Percentiles rank a stretch among this genome's conserved stretches.
Conservation (phyloP, 2,113 vertebrate species). For the Vulpes lagopus region DNA sequence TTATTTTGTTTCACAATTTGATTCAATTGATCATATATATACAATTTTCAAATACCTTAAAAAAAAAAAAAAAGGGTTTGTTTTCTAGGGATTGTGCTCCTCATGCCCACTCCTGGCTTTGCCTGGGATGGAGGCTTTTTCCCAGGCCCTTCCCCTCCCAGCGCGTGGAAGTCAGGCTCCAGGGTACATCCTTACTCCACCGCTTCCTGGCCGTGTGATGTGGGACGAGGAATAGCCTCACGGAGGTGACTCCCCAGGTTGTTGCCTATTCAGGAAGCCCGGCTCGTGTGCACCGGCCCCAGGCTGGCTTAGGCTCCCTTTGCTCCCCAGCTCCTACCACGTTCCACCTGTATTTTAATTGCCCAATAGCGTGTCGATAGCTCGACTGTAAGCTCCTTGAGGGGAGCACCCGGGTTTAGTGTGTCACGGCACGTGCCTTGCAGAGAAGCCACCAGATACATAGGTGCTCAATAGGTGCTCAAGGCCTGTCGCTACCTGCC, state of each 20-base stretch:
- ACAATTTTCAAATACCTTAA: not conserved
- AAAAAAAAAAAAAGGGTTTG: not conserved
- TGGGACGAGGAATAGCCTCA: not conserved
- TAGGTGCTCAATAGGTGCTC: not conserved
- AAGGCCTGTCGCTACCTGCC: not conserved
- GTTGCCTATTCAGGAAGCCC: not conserved
- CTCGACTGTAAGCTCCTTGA: not conserved
- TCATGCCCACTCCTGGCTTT: not conserved
- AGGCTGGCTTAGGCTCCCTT: too few species aligned
- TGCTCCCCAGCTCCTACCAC: not conserved
- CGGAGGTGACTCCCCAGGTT: not conserved
- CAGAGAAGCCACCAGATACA: not conserved
- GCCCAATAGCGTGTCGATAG: not conserved
- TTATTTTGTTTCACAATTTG: not conserved
- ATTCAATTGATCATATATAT: not conserved
- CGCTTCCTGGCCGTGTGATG: not conserved
- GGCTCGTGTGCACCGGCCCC: not conserved
- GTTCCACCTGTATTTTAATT: not conserved
- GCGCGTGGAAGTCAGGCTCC: fast-evolving
- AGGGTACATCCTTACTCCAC: not conserved
- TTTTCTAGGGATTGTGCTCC: not conserved
- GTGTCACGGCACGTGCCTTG: fast-evolving
- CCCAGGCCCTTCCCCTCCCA: not conserved
- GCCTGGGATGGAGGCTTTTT: not conserved
- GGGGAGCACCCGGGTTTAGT: not conserved